Conservation (phyloP, 2,113 vertebrate species). For the Ctenomys sociabilis region DNA sequence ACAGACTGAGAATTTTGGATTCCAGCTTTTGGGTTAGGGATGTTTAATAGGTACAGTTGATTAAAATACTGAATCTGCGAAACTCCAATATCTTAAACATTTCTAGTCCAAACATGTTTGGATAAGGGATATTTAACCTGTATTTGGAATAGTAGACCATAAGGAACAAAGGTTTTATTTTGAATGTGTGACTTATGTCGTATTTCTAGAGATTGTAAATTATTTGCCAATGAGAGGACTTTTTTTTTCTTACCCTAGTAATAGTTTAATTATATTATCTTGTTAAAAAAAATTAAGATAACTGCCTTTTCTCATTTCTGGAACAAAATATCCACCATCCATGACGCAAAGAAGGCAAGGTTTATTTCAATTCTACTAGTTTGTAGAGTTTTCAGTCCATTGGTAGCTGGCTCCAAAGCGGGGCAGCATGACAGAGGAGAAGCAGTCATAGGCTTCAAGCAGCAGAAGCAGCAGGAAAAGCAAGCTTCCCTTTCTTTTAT, state of each 20-base stretch:
- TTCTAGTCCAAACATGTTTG: background rate
- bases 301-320: background rate
- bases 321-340: background rate
- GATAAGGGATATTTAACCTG: background rate
- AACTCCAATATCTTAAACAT: background rate
- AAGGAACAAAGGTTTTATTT: conserved; percentile 50
- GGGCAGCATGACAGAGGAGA: background rate
- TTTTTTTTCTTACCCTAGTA: background rate
- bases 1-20: background rate
- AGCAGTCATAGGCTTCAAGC: background rate
- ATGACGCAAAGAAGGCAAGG: background rate
- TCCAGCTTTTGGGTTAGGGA: background rate
- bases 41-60: background rate
- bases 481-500: background rate
- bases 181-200: conserved; percentile 42
- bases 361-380: background rate
- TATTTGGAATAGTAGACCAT: conserved; percentile 39
- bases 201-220: conserved; percentile 47
- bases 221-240: conserved; percentile 30
- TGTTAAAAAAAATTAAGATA: conserved; percentile 35
- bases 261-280: conserved; percentile 45
- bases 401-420: background rate
- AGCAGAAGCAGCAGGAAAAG: background rate
- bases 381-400: background rate
- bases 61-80: background rate